These are phyloP conservation scores for Zaprionus ghesquierei DNA, from an alignment of 1,140 invertebrate genomes.

Conservation along the genomic window DNA sequence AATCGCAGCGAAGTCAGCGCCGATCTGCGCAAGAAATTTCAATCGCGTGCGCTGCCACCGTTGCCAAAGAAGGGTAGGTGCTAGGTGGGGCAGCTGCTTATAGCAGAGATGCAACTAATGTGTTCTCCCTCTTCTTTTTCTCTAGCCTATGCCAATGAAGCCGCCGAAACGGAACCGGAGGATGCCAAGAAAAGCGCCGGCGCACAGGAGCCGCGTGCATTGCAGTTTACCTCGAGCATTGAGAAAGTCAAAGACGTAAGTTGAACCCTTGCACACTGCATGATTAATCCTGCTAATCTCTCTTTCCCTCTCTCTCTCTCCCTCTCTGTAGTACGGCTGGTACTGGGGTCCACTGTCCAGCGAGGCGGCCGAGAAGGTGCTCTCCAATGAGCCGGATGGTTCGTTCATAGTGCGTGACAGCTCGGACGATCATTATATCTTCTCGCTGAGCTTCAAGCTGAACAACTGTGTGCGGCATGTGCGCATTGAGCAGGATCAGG, in stretches of 20 bases:
- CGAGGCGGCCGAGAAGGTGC: conserved; percentile 95
- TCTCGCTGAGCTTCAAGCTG: conserved; percentile 97
- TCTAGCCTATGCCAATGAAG: conserved; percentile 71
- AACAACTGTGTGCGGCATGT: conserved; percentile 96
- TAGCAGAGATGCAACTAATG: neutral
- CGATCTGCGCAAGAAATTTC: conserved; percentile 84
- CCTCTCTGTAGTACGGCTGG: conserved; percentile 92
- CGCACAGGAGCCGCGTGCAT: conserved; percentile 72
- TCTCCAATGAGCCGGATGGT: conserved; percentile 96
- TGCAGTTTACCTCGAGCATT: conserved; percentile 95
- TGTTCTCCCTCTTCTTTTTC: neutral
- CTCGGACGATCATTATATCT: conserved; percentile 98
- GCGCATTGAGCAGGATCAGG: conserved; percentile 98
- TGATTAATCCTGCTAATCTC: neutral
- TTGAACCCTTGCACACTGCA: conserved; percentile 40
- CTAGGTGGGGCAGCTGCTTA: neutral
- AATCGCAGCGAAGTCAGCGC: conserved; percentile 54
- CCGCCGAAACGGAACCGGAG: conserved; percentile 58
- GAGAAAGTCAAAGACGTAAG: conserved; percentile 97
- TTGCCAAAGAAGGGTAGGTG: conserved; percentile 86
- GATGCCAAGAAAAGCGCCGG: conserved; percentile 54
- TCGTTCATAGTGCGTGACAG: conserved; percentile 98
- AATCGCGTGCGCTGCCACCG: conserved; percentile 89
- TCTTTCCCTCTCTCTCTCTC: neutral
- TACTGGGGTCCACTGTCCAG: conserved; percentile 99